Evolutionary conservation across 2,797 vertebrate genomes (phyloP), one percentile per base, ranked within the genome.

Genomic region (Caiman crocodilus): DNA sequence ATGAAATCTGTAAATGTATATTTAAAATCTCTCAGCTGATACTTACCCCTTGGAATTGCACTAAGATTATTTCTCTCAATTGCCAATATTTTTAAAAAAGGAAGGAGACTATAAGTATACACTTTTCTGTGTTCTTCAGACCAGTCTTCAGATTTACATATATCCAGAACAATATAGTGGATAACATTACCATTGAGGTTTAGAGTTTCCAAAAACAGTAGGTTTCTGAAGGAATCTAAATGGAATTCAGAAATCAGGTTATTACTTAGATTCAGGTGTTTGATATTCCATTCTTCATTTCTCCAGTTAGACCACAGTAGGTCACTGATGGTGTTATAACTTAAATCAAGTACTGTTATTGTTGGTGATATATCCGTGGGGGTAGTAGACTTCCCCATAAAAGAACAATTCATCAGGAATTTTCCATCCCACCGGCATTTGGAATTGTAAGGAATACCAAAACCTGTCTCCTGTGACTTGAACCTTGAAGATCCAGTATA

Each of bases 41-140:
- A 84, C 97, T 98, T 97, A 99, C 99, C 99, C 95, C 95, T 94
- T 91, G 99, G 99, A 94, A 98, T 88, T 79, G 87, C 59, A 4
- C 90, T 92, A 11, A 99, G 98, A 57, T 97, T 97, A 96, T 99
- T 99, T 96, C 97, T 98, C 94, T 98, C 98, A 89, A 97, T 93
- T 95, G 98, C 98, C 58, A 99, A 90, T 90, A 98, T 94, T 97
- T 98, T 98, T 92, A 99, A 97, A 96, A 96, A 78, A 21, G 98
- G 98, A 95, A 98, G 98, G 96, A 98, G 9, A 89, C 12, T 4
- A 90, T 73, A 78, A 96, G 97, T 57, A 50, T 32, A 25, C 93
- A 42, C 67, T 20, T 17, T 80, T 56, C 60, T 20, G 3, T 1
- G 2, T 9, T 30, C 88, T 74, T 13, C 15, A 71, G 35, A 12